Conservation (phyloP, 2,797 vertebrate species). For the Urosaurus nigricauda region DNA sequence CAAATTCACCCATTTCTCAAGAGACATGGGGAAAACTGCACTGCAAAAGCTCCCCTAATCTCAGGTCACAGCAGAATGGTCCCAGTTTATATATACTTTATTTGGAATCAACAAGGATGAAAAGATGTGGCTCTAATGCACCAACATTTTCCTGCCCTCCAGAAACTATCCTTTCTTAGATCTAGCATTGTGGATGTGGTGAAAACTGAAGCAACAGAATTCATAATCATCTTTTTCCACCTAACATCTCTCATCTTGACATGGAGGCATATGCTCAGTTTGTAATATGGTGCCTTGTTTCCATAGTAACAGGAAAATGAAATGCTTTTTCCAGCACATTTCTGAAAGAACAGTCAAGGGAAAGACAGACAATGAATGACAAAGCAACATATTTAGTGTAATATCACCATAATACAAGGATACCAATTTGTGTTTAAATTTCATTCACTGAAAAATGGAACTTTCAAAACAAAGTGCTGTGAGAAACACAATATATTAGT, state of each 20-base stretch:
- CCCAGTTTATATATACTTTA: background rate
- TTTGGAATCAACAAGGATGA: background rate
- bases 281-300: slow-evolving; percentile 20
- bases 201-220: background rate
- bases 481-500: background rate
- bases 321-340: slow-evolving; percentile 29
- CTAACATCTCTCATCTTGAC: slow-evolving; percentile 30
- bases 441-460: slow-evolving; percentile 21
- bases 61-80: background rate
- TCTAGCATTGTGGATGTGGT: background rate
- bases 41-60: background rate
- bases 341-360: slow-evolving; percentile 31
- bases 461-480: slow-evolving; percentile 7
- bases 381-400: slow-evolving; percentile 15
- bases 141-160: background rate
- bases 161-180: background rate
- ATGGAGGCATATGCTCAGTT: slow-evolving; percentile 34
- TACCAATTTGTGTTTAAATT: slow-evolving; percentile 24
- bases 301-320: slow-evolving; percentile 39
- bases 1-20: background rate
- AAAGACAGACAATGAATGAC: slow-evolving; percentile 31
- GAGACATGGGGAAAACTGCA: background rate
- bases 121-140: background rate
- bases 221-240: slow-evolving; percentile 14
- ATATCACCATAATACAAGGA: slow-evolving; percentile 27